Conservation (phyloP, 1,140 invertebrate genomes). For the Notospermus geniculatus region DNA sequence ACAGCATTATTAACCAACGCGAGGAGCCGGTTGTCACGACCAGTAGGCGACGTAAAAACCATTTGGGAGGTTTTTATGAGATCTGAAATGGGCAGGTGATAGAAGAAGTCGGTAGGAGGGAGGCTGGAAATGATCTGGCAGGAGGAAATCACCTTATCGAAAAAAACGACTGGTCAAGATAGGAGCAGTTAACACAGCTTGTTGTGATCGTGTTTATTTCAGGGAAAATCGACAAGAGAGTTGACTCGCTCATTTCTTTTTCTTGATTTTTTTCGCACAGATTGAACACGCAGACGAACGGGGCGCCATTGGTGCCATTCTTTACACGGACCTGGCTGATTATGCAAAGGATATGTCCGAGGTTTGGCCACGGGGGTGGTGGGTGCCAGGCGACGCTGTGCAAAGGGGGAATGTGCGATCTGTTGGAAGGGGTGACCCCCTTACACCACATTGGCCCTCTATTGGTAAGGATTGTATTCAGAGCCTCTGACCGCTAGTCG, state of each 20-base stretch:
- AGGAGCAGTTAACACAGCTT: too few relatives aligned
- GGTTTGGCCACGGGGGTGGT: slow-evolving; percentile 58
- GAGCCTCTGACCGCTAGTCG: too few relatives aligned
- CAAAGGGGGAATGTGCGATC: slow-evolving; percentile 52
- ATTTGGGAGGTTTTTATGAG: too few relatives aligned
- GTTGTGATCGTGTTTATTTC: too few relatives aligned
- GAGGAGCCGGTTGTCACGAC: background rate
- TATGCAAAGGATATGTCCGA: slow-evolving; percentile 45
- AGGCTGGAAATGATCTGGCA: too few relatives aligned
- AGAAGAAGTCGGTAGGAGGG: too few relatives aligned
- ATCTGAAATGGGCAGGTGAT: too few relatives aligned
- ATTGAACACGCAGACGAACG: slow-evolving; percentile 48
- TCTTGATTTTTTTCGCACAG: slow-evolving; percentile 26
- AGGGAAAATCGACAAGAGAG: too few relatives aligned
- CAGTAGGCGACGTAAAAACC: too few relatives aligned
- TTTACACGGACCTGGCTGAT: slow-evolving; percentile 60
- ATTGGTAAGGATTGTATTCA: slow-evolving; percentile 48
- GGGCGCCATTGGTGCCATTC: slow-evolving; percentile 55
- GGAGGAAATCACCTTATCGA: too few relatives aligned
- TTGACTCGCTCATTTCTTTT: too few relatives aligned
- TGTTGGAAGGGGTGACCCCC: slow-evolving; percentile 56
- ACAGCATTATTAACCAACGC: background rate
- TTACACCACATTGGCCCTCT: slow-evolving; percentile 58
- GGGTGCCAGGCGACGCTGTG: slow-evolving; percentile 58
- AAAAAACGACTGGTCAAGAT: too few relatives aligned